Conservation (phyloP, 2,888 invertebrate genomes). For the Cartodere bifasciata region DNA sequence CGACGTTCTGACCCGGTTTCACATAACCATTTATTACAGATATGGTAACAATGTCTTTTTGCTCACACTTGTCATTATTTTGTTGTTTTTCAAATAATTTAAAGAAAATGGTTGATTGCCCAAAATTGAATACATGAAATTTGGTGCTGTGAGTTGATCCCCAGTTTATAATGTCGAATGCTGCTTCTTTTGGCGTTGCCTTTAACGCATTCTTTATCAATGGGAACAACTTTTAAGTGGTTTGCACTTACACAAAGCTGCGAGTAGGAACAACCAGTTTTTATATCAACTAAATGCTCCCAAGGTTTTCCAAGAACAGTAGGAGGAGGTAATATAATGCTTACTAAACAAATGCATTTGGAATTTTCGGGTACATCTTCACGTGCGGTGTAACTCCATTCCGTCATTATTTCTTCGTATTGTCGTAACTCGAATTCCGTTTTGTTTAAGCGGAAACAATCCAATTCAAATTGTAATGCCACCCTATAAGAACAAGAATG, state of each 20-base stretch:
- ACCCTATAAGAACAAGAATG: too few species aligned
- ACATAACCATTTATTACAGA: too few species aligned
- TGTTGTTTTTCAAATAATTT: slow-evolving; percentile 16
- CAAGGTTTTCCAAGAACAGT: slow-evolving; percentile 17
- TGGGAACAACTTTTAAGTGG: too few species aligned
- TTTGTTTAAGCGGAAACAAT: slow-evolving; percentile 14
- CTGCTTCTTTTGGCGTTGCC: slow-evolving; percentile 30
- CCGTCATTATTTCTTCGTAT: slow-evolving; percentile 16
- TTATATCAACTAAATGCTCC: slow-evolving; percentile 15
- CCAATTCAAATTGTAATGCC: slow-evolving; percentile 3
- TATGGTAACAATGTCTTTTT: too few species aligned
- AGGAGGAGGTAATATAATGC: slow-evolving; percentile 16
- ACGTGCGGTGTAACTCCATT: slow-evolving; percentile 15
- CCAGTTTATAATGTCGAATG: slow-evolving; percentile 27
- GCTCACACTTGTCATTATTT: too few species aligned
- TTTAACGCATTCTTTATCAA: too few species aligned
- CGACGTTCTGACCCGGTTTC: too few species aligned
- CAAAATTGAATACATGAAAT: slow-evolving; percentile 34
- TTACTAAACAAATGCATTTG: slow-evolving; percentile 14
- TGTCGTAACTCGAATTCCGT: slow-evolving; percentile 17
- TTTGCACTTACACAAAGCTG: slow-evolving; percentile 21
- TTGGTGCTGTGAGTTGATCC: slow-evolving; percentile 20
- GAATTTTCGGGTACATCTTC: slow-evolving; percentile 14
- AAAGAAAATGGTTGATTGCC: slow-evolving; percentile 30
- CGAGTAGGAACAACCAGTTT: slow-evolving; percentile 16